Evolutionary conservation across 2,797 vertebrate genomes (phyloP).

Genomic region (Tachyglossus aculeatus): DNA sequence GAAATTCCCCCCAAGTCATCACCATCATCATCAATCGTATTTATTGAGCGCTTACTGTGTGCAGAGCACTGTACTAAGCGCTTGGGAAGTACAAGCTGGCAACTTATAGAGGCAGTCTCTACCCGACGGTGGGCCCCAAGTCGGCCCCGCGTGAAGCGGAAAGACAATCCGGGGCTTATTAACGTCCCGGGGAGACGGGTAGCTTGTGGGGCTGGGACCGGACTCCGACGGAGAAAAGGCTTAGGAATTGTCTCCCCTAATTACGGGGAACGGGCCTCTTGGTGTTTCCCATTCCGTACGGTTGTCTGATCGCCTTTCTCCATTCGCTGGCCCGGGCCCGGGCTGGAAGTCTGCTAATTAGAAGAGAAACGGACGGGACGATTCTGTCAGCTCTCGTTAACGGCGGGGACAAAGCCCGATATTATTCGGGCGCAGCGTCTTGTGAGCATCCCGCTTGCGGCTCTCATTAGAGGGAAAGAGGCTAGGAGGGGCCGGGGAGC

Average conservation of each 20-base stretch:
- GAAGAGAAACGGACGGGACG: conserved; percentile 96
- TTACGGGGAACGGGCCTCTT: conserved; percentile 89
- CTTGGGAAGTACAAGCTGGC: too few species aligned
- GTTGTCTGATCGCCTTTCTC: conserved; percentile 93
- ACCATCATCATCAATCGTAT: too few species aligned
- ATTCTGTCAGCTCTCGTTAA: conserved; percentile 97
- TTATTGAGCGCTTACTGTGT: too few species aligned
- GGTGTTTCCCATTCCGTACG: conserved; percentile 93
- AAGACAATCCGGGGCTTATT: conserved; percentile 94
- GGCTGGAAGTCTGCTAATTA: conserved; percentile 98
- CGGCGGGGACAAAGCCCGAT: conserved; percentile 89
- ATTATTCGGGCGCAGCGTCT: conserved; percentile 98
- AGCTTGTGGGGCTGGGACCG: conserved; percentile 86
- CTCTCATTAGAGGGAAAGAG: conserved; percentile 90
- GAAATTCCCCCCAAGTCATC: too few species aligned
- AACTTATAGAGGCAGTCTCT: too few species aligned
- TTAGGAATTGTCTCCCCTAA: conserved; percentile 94
- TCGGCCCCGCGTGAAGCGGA: conserved; percentile 85
- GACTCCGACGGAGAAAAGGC: conserved; percentile 95
- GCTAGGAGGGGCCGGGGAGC: conserved; percentile 71
- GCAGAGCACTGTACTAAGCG: too few species aligned
- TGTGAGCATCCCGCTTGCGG: conserved; percentile 88
- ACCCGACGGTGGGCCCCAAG: conserved; percentile 65
- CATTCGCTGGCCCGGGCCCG: conserved; percentile 83
- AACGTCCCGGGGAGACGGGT: conserved; percentile 84